Evolutionary conservation across 2,113 vertebrate species (phyloP), one percentile per base, ranked within the genome.

Genomic region (Grallaria varia): DNA sequence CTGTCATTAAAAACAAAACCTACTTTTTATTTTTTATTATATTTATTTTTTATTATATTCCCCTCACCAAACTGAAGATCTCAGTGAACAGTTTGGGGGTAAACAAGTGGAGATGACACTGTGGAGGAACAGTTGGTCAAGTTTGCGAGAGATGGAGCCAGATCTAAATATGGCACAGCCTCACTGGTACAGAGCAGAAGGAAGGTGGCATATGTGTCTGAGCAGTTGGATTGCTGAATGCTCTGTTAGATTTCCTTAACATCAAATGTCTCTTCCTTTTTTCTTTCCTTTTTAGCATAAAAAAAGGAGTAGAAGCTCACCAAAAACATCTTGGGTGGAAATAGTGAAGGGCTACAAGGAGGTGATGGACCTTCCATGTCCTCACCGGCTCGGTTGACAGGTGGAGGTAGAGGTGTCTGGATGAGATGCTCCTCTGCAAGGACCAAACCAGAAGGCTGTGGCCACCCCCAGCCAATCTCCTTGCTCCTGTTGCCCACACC

Each of bases 41-140:
- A 52, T 56, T 3, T 28, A 21, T 44, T 11, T 22, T 50, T 23
- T 42, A 3, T 17, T n/a, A 50, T 67, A 49, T 56, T 3, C 15
- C 40, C 23, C 13, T 44, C 24, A 5, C n/a, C 0, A 0, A 91
- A 79, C 8, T 66, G 74, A 87, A 45, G 71, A 69, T 94, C 88
- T 85, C 82, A 77, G 76, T 12, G 30, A 94, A 85, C 95, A 94
- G 87, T 97, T 89, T 90, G 91, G 91, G 87, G 93, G 55, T 93
- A 96, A 96, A 93, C 87, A 91, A 96, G 90, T 0, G 14, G 67
- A 49, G 74, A 90, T 83, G 91, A 95, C 89, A 73, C 78, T 42
- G 76, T 66, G 68, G 84, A 94, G 92, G 76, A 94, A 93, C 93
- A 96, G 89, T 95, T 95, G 89, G 91, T 96, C 91, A 94, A 95